phyloP scores from a whole-genome alignment of 1,140 invertebrate species.

The Limonius californicus region DNA sequence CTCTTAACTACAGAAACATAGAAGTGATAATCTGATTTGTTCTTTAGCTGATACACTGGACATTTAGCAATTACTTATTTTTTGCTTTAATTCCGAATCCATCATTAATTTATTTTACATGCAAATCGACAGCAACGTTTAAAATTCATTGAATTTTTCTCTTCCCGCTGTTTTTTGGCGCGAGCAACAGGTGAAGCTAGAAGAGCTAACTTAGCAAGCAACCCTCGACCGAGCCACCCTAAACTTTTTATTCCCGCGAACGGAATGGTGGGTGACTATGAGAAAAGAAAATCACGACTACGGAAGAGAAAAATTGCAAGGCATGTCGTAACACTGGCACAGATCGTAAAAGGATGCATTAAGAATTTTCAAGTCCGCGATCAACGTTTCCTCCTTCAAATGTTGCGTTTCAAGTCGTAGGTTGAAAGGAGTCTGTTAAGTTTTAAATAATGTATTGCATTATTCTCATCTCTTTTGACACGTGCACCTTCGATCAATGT shows the following conservation, averaged over 20 bases:
- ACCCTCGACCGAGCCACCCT: conserved; percentile 2
- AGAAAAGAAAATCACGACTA: conserved; percentile 9
- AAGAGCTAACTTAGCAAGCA: conserved; percentile 10
- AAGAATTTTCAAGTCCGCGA: conserved; percentile 1
- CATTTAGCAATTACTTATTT: no score
- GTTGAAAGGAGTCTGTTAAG: not conserved
- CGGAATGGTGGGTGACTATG: conserved; percentile 1
- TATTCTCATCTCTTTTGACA: conserved; percentile 9
- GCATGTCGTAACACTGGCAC: conserved; percentile 9
- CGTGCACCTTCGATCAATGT: conserved; percentile 7
- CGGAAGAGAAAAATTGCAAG: conserved; percentile 8
- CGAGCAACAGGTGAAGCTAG: conserved; percentile 29
- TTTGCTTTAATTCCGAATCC: not conserved
- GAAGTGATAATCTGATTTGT: no score
- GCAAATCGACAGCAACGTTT: conserved; percentile 31
- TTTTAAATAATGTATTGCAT: conserved; percentile 12
- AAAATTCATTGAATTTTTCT: conserved; percentile 38
- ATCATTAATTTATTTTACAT: conserved; percentile 10
- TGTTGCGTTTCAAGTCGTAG: not conserved
- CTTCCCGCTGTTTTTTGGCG: conserved; percentile 27
- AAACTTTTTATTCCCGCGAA: conserved; percentile 7
- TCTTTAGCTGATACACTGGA: no score
- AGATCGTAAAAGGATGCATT: not conserved
- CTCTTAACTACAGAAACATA: no score
- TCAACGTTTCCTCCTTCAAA: not conserved